A percentile compares a stretch with the other conserved stretches of the same genome.
These are phyloP conservation scores for Andricus grossulariae DNA, from an alignment of 1,140 invertebrate genomes.

Conservation along the genomic window DNA sequence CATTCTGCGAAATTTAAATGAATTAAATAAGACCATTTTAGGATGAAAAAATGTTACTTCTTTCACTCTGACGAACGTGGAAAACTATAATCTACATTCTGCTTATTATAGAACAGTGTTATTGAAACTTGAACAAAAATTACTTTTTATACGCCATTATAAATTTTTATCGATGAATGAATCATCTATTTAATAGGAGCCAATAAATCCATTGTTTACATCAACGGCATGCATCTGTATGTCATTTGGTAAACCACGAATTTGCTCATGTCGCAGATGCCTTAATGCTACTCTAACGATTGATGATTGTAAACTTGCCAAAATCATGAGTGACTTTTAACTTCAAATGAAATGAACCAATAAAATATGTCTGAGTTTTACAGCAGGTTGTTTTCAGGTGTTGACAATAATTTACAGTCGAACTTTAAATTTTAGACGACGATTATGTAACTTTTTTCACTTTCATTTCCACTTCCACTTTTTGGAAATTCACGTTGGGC, in stretches of 20 bases:
- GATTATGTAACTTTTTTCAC: too few species aligned
- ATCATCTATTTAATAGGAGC: background rate
- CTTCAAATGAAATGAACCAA: background rate
- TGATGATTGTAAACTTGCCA: slow-evolving; percentile 1
- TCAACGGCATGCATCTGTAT: background rate
- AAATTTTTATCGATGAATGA: background rate
- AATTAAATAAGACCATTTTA: too few species aligned
- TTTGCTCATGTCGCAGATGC: background rate
- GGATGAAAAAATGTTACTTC: too few species aligned
- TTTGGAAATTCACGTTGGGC: too few species aligned
- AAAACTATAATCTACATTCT: too few species aligned
- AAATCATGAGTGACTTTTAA: background rate
- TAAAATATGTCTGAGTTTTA: background rate
- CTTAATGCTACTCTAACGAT: background rate
- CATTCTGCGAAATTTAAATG: too few species aligned
- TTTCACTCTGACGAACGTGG: too few species aligned
- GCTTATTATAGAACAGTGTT: too few species aligned
- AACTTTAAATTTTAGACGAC: background rate
- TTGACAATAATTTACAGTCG: background rate
- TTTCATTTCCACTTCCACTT: too few species aligned
- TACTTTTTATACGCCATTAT: background rate
- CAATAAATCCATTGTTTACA: slow-evolving; percentile 15
- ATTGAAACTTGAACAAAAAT: too few species aligned
- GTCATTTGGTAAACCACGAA: slow-evolving; percentile 23
- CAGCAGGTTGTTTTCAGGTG: background rate